phyloP scores from a whole-genome alignment of 2,888 invertebrate species.

The Nomada ferruginata region DNA sequence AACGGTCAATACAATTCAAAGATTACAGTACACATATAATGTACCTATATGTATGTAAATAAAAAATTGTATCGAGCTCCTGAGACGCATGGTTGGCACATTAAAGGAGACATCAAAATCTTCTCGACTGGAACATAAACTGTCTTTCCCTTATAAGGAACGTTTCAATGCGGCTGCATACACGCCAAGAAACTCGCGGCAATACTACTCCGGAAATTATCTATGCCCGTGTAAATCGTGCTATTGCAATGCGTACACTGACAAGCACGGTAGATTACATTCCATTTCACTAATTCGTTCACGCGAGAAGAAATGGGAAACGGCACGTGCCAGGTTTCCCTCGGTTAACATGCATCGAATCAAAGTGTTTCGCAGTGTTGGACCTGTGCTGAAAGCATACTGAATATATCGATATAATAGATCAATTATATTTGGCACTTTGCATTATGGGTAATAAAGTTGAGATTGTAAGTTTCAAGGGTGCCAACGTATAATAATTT shows the following conservation, averaged over 20 bases:
- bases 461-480: no score
- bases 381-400: neutral
- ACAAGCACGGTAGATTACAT: neutral
- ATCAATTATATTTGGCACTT: neutral
- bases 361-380: neutral
- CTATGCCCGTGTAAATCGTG: neutral
- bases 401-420: neutral
- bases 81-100: no score
- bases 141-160: neutral
- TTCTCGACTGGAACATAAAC: neutral
- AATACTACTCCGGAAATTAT: constrained; percentile 16
- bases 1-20: no score
- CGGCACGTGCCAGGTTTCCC: constrained; percentile 15
- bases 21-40: no score
- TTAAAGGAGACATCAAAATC: neutral
- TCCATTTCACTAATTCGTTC: constrained; percentile 6
- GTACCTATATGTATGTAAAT: no score
- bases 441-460: no score
- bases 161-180: neutral
- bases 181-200: neutral
- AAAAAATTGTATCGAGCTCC: no score
- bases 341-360: neutral
- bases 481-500: no score
- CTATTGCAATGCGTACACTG: neutral
- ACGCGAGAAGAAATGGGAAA: constrained; percentile 18